Conservation (phyloP, 1,140 invertebrate species). For the Cheumatopsyche charites region DNA sequence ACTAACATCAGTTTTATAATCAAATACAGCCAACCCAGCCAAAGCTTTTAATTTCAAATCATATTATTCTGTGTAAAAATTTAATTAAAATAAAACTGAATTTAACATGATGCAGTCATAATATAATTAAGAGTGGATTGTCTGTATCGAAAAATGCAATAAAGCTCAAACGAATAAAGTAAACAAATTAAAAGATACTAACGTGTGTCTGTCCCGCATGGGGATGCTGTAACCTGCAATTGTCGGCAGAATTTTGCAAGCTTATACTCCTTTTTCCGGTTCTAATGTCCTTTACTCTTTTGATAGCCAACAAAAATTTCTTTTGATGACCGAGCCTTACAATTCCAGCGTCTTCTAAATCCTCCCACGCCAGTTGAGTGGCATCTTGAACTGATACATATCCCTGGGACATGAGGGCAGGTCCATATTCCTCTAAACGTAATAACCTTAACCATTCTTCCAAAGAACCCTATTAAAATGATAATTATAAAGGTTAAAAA, state of each 20-base stretch:
- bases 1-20: conserved; percentile 3
- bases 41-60: neutral
- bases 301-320: conserved; percentile 96
- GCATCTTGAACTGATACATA: conserved; percentile 92
- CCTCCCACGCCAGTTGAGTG: conserved; percentile 96
- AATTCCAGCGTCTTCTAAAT: conserved; percentile 98
- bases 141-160: conserved; percentile 23
- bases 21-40: conserved; percentile 15
- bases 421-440: conserved; percentile 89
- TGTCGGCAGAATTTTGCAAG: conserved; percentile 24
- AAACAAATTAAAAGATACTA: conserved; percentile 29
- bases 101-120: neutral
- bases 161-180: neutral
- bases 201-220: conserved; percentile 43
- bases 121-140: neutral
- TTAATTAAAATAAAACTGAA: neutral
- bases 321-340: conserved; percentile 96
- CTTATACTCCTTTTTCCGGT: conserved; percentile 73
- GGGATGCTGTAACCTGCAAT: conserved; percentile 27
- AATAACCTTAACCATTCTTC: conserved; percentile 93
- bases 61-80: neutral
- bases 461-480: conserved; percentile 75
- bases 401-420: conserved; percentile 87
- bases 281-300: conserved; percentile 93
- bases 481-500: too few relatives aligned